Conservation (phyloP, 2,797 vertebrate genomes). For the Rhinella marina region DNA sequence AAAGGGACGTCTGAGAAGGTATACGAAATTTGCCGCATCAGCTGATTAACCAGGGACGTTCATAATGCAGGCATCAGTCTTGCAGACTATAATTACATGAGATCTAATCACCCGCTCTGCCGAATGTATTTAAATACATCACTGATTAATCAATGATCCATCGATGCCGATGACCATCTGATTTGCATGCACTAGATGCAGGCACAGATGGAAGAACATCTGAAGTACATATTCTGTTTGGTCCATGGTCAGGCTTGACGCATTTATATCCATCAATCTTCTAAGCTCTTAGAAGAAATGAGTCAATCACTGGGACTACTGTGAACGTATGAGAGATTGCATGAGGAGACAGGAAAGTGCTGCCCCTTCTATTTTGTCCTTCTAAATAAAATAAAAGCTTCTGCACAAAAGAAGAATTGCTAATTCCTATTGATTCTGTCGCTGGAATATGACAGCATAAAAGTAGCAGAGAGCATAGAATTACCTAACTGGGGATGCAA, state of each 20-base stretch:
- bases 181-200: neutral
- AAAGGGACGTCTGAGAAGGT: neutral
- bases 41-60: neutral
- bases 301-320: conserved; percentile 1
- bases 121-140: neutral
- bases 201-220: neutral
- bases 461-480: neutral
- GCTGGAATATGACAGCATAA: neutral
- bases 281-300: neutral
- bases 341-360: neutral
- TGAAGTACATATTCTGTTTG: neutral
- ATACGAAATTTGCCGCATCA: neutral
- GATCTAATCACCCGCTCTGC: neutral
- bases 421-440: neutral
- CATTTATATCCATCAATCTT: neutral
- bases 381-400: neutral
- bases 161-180: neutral
- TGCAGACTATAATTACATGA: neutral
- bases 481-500: neutral
- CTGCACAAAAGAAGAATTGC: neutral
- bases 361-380: neutral
- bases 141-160: neutral
- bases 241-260: neutral
- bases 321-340: neutral
- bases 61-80: neutral